Evolutionary conservation across 2,888 invertebrate genomes (phyloP).

Genomic region (Leptinotarsa juncta): DNA sequence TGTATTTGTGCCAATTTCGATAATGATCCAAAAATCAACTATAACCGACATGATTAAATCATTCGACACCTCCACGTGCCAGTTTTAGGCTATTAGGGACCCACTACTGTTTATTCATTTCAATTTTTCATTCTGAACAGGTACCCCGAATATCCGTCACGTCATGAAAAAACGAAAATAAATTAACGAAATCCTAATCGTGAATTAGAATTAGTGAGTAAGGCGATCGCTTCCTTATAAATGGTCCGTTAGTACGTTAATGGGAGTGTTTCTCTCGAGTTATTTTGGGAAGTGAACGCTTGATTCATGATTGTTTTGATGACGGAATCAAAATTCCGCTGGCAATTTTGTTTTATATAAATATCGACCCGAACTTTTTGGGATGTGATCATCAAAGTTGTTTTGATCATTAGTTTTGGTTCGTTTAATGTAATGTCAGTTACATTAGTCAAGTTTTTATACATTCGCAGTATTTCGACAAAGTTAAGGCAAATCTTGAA

Average conservation of each 20-base stretch:
- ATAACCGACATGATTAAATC: neutral
- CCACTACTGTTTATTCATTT: neutral
- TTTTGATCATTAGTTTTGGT: neutral
- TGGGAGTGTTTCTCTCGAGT: constrained; percentile 3
- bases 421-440: no score
- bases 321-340: neutral
- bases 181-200: constrained; percentile 5
- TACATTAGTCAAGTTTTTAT: no score
- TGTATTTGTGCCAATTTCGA: no score
- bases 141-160: neutral
- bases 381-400: neutral
- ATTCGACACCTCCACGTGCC: neutral
- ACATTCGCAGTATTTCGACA: no score
- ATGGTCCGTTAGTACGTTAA: constrained; percentile 5
- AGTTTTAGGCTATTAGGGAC: neutral
- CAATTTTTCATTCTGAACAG: neutral
- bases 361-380: neutral
- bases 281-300: constrained; percentile 4
- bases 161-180: neutral
- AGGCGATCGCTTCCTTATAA: neutral
- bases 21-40: no score
- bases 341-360: neutral
- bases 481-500: no score
- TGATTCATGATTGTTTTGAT: neutral
- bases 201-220: neutral